Conservation (phyloP, 2,113 vertebrate species). For the Budorcas taxicolor region DNA sequence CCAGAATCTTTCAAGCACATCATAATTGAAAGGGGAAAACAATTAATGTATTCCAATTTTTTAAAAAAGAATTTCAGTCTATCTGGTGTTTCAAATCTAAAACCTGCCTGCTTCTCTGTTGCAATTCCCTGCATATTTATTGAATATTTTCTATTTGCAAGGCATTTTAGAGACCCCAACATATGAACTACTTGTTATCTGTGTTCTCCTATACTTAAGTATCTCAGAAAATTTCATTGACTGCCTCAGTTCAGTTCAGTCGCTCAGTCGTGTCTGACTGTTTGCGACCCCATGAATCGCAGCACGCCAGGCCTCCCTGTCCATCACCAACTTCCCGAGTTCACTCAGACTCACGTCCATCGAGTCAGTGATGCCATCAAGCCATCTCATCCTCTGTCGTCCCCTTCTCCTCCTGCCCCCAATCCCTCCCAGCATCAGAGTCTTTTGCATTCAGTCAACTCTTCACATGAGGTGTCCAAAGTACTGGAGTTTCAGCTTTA, state of each 20-base stretch:
- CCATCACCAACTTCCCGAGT: too few relatives aligned
- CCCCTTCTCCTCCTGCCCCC: too few relatives aligned
- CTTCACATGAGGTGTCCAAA: too few relatives aligned
- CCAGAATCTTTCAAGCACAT: neutral
- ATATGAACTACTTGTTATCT: neutral
- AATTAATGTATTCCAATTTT: neutral
- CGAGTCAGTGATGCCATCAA: too few relatives aligned
- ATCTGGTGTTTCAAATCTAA: neutral
- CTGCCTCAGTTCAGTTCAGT: neutral
- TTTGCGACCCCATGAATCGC: too few relatives aligned
- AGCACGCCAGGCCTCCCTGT: too few relatives aligned
- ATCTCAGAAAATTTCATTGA: neutral
- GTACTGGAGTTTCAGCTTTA: too few relatives aligned
- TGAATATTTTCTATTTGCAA: neutral
- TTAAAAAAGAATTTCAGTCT: neutral
- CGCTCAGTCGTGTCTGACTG: accelerated
- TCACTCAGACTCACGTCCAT: too few relatives aligned
- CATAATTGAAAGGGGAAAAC: neutral
- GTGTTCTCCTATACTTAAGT: neutral
- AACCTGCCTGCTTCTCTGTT: neutral
- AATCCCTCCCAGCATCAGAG: too few relatives aligned
- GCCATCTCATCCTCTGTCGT: too few relatives aligned
- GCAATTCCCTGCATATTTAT: neutral
- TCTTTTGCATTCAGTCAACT: too few relatives aligned
- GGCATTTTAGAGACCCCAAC: neutral